Evolutionary conservation across 2,113 vertebrate genomes (phyloP).

Genomic region (Apodemus sylvaticus): DNA sequence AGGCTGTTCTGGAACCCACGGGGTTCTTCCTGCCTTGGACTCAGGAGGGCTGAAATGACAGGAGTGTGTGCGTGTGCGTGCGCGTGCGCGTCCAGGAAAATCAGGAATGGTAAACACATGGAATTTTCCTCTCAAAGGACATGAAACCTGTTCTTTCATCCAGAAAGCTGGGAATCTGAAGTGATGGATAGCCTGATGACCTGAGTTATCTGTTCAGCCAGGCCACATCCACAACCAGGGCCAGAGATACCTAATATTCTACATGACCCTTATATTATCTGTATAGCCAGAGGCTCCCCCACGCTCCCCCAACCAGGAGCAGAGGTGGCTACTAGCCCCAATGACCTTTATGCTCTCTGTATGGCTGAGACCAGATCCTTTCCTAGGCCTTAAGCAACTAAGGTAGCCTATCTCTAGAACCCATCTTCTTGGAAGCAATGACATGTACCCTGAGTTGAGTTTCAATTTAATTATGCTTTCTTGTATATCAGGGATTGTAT

Average conservation of each 20-base stretch:
- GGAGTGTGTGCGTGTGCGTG: neutral
- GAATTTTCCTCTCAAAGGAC: neutral
- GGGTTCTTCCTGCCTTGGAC: neutral
- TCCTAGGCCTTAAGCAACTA: neutral
- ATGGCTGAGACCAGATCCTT: neutral
- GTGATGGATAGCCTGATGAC: neutral
- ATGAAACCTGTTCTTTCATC: neutral
- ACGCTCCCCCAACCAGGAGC: neutral
- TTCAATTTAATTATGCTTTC: neutral
- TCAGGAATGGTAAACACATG: neutral
- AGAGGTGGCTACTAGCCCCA: neutral
- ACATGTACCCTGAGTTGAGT: neutral
- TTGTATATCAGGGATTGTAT: neutral
- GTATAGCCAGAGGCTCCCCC: neutral
- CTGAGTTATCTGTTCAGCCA: neutral
- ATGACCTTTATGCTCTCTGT: neutral
- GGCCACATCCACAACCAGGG: neutral
- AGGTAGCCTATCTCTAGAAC: neutral
- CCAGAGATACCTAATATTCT: neutral
- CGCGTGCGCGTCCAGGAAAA: neutral
- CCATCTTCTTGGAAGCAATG: neutral
- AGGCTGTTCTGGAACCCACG: neutral
- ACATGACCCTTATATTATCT: neutral
- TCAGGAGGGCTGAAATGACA: neutral
- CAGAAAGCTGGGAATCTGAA: neutral